A percentile compares a stretch with the other conserved stretches of the same genome.
Conservation (phyloP, 92 coral and sea anemone genomes). For the Montipora capitata region DNA sequence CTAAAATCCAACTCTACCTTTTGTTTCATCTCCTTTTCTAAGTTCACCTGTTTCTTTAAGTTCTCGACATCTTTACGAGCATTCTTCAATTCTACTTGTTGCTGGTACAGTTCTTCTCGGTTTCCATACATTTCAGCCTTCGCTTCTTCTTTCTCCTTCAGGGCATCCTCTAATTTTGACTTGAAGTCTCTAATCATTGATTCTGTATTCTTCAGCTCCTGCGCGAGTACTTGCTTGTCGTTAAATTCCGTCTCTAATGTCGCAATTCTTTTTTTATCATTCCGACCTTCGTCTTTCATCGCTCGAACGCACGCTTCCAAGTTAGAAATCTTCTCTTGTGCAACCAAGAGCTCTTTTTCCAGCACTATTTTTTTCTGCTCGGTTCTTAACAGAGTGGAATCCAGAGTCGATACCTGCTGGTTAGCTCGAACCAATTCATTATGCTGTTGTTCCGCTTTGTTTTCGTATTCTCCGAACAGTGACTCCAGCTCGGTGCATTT, state of each 20-base stretch:
- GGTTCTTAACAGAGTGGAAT: slow-evolving; percentile 78
- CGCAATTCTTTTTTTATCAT: slow-evolving; percentile 93
- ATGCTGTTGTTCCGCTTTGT: slow-evolving; percentile 82
- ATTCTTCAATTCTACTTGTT: slow-evolving; percentile 84
- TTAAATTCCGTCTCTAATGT: slow-evolving; percentile 84
- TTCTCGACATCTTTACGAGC: slow-evolving; percentile 85
- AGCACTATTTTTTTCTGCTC: slow-evolving; percentile 90
- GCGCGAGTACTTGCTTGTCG: slow-evolving; percentile 82
- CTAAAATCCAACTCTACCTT: slow-evolving; percentile 87
- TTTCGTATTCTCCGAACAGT: slow-evolving; percentile 82
- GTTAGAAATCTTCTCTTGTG: slow-evolving; percentile 86
- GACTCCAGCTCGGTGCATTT: slow-evolving; percentile 78
- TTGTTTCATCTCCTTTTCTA: slow-evolving; percentile 80
- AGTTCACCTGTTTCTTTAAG: slow-evolving; percentile 84
- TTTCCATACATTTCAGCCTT: slow-evolving; percentile 80
- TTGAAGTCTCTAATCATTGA: slow-evolving; percentile 82
- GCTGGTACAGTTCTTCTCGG: slow-evolving; percentile 85
- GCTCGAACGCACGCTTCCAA: slow-evolving; percentile 85
- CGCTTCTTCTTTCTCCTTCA: slow-evolving; percentile 90
- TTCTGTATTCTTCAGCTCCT: slow-evolving; percentile 80
- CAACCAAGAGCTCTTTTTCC: slow-evolving; percentile 91
- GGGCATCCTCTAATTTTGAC: slow-evolving; percentile 82
- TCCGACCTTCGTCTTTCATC: slow-evolving; percentile 85
- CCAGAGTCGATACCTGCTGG: slow-evolving; percentile 88
- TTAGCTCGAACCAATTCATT: slow-evolving; percentile 89